Percentiles rank a stretch among this genome's conserved stretches.
phyloP scores from a whole-genome alignment of 1,140 invertebrate species.

The Orchestia grillus region DNA sequence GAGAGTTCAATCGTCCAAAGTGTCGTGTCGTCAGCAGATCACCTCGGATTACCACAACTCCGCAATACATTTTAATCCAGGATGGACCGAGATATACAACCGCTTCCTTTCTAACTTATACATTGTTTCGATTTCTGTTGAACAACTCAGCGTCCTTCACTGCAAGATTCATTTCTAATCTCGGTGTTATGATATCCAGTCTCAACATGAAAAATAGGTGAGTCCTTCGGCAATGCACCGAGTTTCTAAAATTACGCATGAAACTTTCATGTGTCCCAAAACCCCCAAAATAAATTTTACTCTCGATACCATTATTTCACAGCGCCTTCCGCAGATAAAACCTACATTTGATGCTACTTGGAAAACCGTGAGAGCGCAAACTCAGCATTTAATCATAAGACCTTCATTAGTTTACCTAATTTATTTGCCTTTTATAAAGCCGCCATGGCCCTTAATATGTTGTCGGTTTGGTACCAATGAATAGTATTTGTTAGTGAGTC shows the following conservation, averaged over 20 bases:
- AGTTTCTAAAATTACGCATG: background rate
- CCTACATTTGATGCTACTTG: background rate
- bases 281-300: background rate
- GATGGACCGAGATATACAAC: no score
- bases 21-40: no score
- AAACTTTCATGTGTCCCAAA: background rate
- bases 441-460: background rate
- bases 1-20: no score
- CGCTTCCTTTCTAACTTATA: no score
- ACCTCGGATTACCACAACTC: no score
- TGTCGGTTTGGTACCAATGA: background rate
- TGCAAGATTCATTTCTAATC: background rate
- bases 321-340: background rate
- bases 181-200: background rate
- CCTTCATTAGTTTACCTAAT: background rate
- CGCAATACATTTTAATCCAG: no score
- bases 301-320: background rate
- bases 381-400: background rate
- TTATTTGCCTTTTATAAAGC: background rate
- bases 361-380: background rate
- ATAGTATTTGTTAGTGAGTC: background rate
- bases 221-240: background rate
- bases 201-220: background rate
- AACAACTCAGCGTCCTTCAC: background rate
- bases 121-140: no score